These are phyloP conservation scores for Sciurus vulgaris DNA, from an alignment of 2,797 vertebrate species.

Conservation along the genomic window DNA sequence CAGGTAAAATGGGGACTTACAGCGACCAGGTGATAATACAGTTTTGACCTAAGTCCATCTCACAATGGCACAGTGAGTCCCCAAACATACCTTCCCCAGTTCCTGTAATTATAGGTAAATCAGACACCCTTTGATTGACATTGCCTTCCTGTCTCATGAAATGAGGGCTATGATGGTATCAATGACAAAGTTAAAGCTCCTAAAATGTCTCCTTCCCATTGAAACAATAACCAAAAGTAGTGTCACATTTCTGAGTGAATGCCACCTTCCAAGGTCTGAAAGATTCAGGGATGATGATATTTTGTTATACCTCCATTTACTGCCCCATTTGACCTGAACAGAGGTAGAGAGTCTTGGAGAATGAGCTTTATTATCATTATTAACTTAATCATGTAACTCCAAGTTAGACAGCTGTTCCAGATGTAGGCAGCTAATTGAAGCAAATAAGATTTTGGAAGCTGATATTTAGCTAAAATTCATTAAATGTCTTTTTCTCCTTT, in stretches of 20 bases:
- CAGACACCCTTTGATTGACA: neutral
- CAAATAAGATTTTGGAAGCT: neutral
- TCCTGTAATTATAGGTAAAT: neutral
- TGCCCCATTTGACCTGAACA: neutral
- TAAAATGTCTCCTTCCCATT: neutral
- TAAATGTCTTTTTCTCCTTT: neutral
- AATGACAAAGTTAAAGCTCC: neutral
- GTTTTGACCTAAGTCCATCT: neutral
- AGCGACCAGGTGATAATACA: neutral
- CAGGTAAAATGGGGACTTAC: neutral
- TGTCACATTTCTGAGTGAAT: neutral
- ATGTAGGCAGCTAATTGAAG: neutral
- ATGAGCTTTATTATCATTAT: neutral
- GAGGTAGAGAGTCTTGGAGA: conserved; percentile 6
- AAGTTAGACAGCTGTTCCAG: neutral
- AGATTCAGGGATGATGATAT: neutral
- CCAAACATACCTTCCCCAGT: neutral
- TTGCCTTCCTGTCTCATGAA: neutral
- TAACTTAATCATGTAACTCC: neutral
- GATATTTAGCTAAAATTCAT: neutral
- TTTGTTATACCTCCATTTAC: neutral
- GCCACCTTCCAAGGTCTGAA: neutral
- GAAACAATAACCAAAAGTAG: neutral
- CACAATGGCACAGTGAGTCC: neutral
- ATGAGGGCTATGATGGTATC: neutral